Conservation (phyloP, 1,140 invertebrate species). For the Sesamia nonagrioides region DNA sequence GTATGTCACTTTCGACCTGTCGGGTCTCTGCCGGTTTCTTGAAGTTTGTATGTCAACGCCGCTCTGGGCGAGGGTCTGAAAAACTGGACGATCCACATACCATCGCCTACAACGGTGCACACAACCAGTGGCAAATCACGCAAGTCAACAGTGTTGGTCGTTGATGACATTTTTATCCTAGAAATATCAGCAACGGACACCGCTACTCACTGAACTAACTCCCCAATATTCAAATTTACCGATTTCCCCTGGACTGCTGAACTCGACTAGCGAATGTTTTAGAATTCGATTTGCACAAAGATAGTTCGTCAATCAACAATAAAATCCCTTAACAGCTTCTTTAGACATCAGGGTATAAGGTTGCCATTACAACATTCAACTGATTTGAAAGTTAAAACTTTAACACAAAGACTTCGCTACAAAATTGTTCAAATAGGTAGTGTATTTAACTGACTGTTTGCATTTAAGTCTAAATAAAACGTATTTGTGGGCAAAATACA, state of each 20-base stretch:
- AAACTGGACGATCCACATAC: conserved; percentile 88
- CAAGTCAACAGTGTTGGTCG: conserved; percentile 81
- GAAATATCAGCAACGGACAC: conserved; percentile 86
- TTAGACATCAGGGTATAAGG: conserved; percentile 75
- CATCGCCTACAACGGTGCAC: conserved; percentile 85
- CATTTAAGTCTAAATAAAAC: too few species aligned
- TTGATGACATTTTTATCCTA: conserved; percentile 82
- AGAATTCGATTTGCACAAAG: conserved; percentile 58
- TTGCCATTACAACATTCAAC: conserved; percentile 73
- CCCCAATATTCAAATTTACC: conserved; percentile 67
- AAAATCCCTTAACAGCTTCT: conserved; percentile 60
- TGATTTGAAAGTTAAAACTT: conserved; percentile 49
- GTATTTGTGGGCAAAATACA: too few species aligned
- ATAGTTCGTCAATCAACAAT: conserved; percentile 16
- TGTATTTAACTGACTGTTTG: too few species aligned
- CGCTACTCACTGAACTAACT: conserved; percentile 74
- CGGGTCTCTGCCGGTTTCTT: conserved; percentile 78
- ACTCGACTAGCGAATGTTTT: conserved; percentile 60
- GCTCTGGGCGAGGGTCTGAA: conserved; percentile 84
- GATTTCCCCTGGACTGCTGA: conserved; percentile 72
- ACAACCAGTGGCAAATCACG: conserved; percentile 79
- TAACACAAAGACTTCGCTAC: neutral
- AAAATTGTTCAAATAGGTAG: neutral
- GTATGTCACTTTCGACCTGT: conserved; percentile 83
- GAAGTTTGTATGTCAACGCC: conserved; percentile 80